phyloP scores from a whole-genome alignment of 2,888 invertebrate genomes.

The Mycalesis mineus region DNA sequence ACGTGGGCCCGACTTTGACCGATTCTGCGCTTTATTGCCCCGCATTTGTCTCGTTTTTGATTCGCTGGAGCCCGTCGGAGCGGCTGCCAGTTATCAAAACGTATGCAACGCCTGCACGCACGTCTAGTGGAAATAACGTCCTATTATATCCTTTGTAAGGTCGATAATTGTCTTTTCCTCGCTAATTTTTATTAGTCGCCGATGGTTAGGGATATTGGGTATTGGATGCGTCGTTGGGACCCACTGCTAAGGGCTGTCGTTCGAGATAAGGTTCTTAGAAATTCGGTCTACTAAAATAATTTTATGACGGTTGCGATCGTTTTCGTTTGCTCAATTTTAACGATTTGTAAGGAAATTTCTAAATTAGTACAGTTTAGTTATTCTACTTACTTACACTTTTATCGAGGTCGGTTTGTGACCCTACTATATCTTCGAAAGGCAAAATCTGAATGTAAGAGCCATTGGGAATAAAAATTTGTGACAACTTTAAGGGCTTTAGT shows the following conservation, averaged over 20 bases:
- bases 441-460: too few species aligned
- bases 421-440: too few species aligned
- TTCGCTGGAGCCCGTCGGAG: slow-evolving; percentile 32
- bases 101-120: slow-evolving; percentile 47
- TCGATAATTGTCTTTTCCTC: slow-evolving; percentile 31
- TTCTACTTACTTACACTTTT: too few species aligned
- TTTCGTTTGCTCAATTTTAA: too few species aligned
- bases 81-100: slow-evolving; percentile 42
- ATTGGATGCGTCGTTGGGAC: slow-evolving; percentile 65
- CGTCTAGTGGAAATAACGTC: slow-evolving; percentile 23
- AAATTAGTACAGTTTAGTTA: too few species aligned
- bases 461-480: too few species aligned
- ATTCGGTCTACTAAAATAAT: too few species aligned
- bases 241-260: slow-evolving; percentile 35
- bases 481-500: too few species aligned
- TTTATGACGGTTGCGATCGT: too few species aligned
- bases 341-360: too few species aligned
- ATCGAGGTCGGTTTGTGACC: too few species aligned
- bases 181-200: slow-evolving; percentile 40
- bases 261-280: neutral
- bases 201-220: slow-evolving; percentile 48
- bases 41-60: slow-evolving; percentile 47
- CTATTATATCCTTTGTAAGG: slow-evolving; percentile 32
- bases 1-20: slow-evolving; percentile 36
- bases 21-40: slow-evolving; percentile 55